Base-by-base conservation (phyloP, 2,797 vertebrate species). In the Lepidocolaptes lacrymiger region DNA sequence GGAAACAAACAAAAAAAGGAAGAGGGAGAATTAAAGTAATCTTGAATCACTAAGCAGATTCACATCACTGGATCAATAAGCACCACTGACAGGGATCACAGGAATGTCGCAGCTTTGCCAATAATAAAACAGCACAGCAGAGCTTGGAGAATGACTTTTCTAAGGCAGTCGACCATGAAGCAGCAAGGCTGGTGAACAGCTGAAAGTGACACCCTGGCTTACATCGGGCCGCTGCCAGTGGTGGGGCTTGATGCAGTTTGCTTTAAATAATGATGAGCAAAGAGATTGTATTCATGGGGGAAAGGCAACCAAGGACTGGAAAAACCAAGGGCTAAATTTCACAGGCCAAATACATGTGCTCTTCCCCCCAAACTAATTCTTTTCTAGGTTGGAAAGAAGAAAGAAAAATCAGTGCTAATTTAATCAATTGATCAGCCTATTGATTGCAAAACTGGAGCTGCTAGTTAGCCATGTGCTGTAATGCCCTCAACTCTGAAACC, bases 381-480 rank as follows among this genome's bases (percentile, higher is more conserved):
- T 97, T 98, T 96, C 97, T 95, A 93, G 96, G 95, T 91, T 97
- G 95, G 88, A 91, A 96, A 97, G 94, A 92, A 94, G 96, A 94
- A 97, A 94, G 91, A 96, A 97, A 96, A 98, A 98, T 98, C 98
- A 97, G 97, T 98, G 97, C 97, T 98, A 98, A 99, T 99, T 98
- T 98, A 98, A 99, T 98, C 98, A 98, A 98, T 97, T 98, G 97
- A 99, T 98, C 98, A 98, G 96, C 84, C 96, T 97, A 98, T 98
- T 94, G 98, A 98, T 98, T 98, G 96, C 95, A 97, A 98, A 98
- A 98, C 97, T 97, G 94, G 97, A 98, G 96, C 96, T 96, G 97
- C 96, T 97, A 84, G 95, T 97, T 98, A 95, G 97, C 98, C 97
- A 96, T 97, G 97, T 96, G 97, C 84, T 96, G 97, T 94, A 94